phyloP scores from a whole-genome alignment of 2,888 invertebrate species.

The Eucera pruinosa region DNA sequence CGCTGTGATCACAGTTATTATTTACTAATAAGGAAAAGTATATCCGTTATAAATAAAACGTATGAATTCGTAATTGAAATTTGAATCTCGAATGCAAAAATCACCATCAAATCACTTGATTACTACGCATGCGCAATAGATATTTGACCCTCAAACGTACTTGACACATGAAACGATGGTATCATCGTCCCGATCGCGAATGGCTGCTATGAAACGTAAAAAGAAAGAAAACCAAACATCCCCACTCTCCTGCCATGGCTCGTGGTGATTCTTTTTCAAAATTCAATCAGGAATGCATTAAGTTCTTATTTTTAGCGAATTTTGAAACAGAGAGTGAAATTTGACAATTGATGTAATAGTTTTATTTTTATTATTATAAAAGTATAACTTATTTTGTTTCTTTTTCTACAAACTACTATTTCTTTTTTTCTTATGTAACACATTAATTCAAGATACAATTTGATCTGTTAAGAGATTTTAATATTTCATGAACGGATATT shows the following conservation, averaged over 20 bases:
- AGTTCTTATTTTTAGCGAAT: neutral
- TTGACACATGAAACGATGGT: slow-evolving; percentile 9
- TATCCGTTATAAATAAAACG: neutral
- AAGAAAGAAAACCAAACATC: slow-evolving; percentile 47
- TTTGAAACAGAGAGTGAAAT: neutral
- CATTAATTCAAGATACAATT: neutral
- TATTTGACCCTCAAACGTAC: neutral
- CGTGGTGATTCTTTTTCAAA: slow-evolving; percentile 39
- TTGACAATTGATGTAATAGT: slow-evolving; percentile 5
- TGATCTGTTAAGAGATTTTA: slow-evolving; percentile 44
- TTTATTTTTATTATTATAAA: slow-evolving; percentile 10
- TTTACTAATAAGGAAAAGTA: neutral
- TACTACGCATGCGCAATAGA: neutral
- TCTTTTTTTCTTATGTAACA: neutral
- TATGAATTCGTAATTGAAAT: neutral
- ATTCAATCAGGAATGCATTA: neutral
- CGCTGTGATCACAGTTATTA: neutral
- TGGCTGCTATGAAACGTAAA: slow-evolving; percentile 41
- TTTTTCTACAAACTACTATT: neutral
- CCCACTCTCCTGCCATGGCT: slow-evolving; percentile 32
- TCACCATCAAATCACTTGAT: slow-evolving; percentile 11
- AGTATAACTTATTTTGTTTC: neutral
- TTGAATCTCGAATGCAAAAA: neutral
- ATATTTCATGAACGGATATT: slow-evolving; percentile 61
- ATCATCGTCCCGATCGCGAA: slow-evolving; percentile 34